phyloP scores from a whole-genome alignment of 1,140 invertebrate species.

The Pachypsylla venusta region DNA sequence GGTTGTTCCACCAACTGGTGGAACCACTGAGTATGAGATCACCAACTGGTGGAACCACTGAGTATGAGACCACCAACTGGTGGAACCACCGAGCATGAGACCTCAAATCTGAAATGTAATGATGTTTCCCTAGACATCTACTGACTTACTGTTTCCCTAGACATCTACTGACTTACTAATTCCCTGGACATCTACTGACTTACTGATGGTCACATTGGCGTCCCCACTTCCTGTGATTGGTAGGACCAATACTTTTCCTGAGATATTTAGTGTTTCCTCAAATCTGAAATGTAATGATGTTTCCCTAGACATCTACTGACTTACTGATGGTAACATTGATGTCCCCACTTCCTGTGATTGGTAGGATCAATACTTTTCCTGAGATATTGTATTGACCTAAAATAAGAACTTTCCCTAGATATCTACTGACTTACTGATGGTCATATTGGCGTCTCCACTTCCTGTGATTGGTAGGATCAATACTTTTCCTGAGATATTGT shows the following conservation, averaged over 20 bases:
- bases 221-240: constrained; percentile 38
- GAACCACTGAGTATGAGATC: no score
- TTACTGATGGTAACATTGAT: constrained; percentile 34
- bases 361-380: constrained; percentile 37
- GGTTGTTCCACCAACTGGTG: no score
- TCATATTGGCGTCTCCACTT: constrained; percentile 34
- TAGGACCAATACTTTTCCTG: constrained; percentile 36
- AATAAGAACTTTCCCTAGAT: constrained; percentile 28
- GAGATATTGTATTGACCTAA: constrained; percentile 34
- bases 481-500: constrained; percentile 35
- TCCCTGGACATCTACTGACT: no score
- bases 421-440: constrained; percentile 33
- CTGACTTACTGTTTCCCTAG: constrained; percentile 34
- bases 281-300: no score
- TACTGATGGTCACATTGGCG: constrained; percentile 34
- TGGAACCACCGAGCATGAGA: no score
- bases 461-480: constrained; percentile 39
- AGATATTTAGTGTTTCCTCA: no score
- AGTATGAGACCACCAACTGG: no score
- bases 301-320: no score
- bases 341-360: constrained; percentile 37
- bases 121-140: not conserved
- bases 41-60: no score
- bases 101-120: no score
- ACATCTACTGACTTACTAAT: no score